phyloP scores from a whole-genome alignment of 2,797 vertebrate species.

The Chiroxiphia lanceolata region DNA sequence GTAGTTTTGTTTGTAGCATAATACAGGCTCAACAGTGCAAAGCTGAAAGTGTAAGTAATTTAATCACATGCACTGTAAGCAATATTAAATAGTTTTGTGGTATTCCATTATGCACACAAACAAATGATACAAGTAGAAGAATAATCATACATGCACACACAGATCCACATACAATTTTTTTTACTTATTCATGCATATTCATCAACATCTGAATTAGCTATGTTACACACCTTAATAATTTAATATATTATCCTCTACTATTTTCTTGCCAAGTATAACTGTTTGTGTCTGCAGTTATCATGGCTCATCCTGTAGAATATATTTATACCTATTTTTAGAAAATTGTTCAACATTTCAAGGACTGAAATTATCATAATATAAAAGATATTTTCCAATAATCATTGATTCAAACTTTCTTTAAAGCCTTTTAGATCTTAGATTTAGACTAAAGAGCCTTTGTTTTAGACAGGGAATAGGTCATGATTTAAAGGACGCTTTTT shows the following conservation, averaged over 20 bases:
- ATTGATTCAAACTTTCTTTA: background rate
- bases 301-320: background rate
- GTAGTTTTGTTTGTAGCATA: background rate
- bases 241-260: background rate
- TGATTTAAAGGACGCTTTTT: background rate
- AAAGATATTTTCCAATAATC: background rate
- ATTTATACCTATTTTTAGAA: background rate
- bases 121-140: background rate
- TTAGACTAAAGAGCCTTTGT: background rate
- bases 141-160: background rate
- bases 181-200: background rate
- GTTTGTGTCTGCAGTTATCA: background rate
- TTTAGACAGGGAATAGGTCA: background rate
- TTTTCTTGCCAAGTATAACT: background rate
- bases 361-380: background rate
- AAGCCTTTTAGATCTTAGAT: background rate
- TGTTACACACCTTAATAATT: background rate
- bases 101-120: background rate
- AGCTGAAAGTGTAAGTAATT: background rate
- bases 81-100: background rate
- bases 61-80: background rate
- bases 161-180: background rate
- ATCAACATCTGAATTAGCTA: background rate
- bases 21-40: background rate
- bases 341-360: background rate